Conservation (phyloP, 92 coral and sea anemone genomes). For the Hydrozoanthus gracilis region DNA sequence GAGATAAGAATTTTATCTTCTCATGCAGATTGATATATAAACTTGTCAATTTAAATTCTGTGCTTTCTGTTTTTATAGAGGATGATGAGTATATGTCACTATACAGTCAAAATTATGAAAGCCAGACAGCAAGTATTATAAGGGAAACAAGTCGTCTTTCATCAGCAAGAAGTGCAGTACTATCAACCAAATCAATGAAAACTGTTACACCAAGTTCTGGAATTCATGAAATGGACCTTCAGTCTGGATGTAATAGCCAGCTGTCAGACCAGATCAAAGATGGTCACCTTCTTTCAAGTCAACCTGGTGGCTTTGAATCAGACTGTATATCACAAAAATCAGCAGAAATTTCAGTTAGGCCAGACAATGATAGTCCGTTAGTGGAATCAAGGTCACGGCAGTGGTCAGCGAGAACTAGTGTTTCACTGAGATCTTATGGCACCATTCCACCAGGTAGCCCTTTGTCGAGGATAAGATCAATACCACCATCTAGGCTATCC, state of each 20-base stretch:
- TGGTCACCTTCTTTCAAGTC: neutral
- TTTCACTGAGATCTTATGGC: constrained; percentile 34
- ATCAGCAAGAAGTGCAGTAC: constrained; percentile 20
- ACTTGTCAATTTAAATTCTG: neutral
- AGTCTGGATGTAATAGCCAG: constrained; percentile 13
- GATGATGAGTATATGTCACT: constrained; percentile 88
- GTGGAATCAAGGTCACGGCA: constrained; percentile 1
- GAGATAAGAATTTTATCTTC: too few relatives aligned
- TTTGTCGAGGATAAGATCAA: constrained; percentile 56
- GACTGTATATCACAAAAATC: neutral
- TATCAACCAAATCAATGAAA: constrained; percentile 11
- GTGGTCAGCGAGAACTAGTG: constrained; percentile 38
- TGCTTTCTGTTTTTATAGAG: constrained; percentile 45
- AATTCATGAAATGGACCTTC: constrained; percentile 39
- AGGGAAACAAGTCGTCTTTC: constrained; percentile 37
- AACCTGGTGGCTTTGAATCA: neutral
- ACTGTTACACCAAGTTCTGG: constrained; percentile 41
- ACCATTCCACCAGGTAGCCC: constrained; percentile 62
- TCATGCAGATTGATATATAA: neutral
- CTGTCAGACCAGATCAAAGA: constrained; percentile 19
- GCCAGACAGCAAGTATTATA: neutral
- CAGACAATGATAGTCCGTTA: constrained; percentile 28
- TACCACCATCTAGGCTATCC: constrained; percentile 64
- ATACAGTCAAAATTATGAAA: constrained; percentile 54
- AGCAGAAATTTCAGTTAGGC: constrained; percentile 52